Evolutionary conservation across 2,888 invertebrate genomes (phyloP).

Genomic region (Perdita meconis): DNA sequence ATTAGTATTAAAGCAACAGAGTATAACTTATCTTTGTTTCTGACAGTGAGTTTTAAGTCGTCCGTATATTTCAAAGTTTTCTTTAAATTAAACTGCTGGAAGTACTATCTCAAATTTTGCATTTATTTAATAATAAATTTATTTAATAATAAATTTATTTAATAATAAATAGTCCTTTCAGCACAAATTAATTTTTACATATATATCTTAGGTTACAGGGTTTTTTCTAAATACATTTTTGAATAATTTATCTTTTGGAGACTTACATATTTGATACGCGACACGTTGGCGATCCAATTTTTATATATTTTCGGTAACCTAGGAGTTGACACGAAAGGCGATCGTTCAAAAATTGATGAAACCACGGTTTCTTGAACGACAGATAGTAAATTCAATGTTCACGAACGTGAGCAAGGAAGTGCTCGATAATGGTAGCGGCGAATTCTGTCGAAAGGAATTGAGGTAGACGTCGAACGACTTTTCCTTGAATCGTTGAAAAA

Average conservation of each 20-base stretch:
- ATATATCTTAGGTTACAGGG: no score
- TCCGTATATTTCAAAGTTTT: slow-evolving; percentile 87
- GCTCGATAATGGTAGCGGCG: slow-evolving; percentile 51
- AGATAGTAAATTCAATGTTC: slow-evolving; percentile 63
- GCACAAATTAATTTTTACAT: no score
- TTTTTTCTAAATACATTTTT: no score
- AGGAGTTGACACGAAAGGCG: slow-evolving; percentile 39
- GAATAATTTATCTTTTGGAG: no score
- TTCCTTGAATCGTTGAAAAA: slow-evolving; percentile 41
- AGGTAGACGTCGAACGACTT: slow-evolving; percentile 44
- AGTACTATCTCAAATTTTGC: slow-evolving; percentile 86
- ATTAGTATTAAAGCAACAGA: no score
- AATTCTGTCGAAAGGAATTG: slow-evolving; percentile 50
- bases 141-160: no score
- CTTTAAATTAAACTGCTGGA: slow-evolving; percentile 90
- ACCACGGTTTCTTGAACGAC: slow-evolving; percentile 49
- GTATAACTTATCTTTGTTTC: no score
- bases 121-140: slow-evolving; percentile 73
- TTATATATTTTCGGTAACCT: slow-evolving; percentile 13
- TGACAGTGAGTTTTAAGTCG: background rate
- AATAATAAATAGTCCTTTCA: no score
- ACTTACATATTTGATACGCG: no score
- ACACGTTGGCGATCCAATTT: background rate
- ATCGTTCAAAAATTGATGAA: slow-evolving; percentile 66
- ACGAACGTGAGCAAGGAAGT: slow-evolving; percentile 45